These are phyloP conservation scores for Mobula birostris DNA, from an alignment of 2,113 vertebrate species.

Conservation along the genomic window DNA sequence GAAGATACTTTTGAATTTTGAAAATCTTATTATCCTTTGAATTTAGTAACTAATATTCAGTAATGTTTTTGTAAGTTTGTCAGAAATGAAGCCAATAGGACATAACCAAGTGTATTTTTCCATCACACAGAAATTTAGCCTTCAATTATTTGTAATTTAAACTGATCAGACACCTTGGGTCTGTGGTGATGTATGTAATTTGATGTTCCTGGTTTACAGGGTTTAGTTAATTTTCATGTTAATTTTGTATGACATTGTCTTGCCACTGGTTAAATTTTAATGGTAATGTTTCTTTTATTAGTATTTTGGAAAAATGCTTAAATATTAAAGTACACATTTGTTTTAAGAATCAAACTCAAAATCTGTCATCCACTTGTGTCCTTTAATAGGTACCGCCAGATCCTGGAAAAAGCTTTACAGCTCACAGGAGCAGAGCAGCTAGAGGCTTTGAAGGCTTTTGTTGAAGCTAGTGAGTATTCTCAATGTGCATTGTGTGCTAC, in stretches of 20 bases:
- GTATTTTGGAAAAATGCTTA: not conserved
- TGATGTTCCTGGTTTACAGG: not conserved
- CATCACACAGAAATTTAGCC: not conserved
- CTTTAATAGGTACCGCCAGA: slow-evolving; percentile 79
- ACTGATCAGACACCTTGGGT: too few relatives aligned
- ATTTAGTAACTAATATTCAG: not conserved
- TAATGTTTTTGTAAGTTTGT: not conserved
- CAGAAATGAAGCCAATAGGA: not conserved
- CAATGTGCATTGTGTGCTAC: not conserved
- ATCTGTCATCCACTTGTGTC: not conserved
- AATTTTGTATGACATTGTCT: not conserved
- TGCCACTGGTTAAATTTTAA: not conserved
- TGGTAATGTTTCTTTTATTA: not conserved
- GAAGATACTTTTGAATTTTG: not conserved
- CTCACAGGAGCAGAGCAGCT: slow-evolving; percentile 79
- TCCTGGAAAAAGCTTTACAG: slow-evolving; percentile 90
- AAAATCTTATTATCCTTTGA: not conserved
- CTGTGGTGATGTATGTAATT: not conserved
- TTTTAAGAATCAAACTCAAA: not conserved
- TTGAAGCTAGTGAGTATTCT: slow-evolving; percentile 88
- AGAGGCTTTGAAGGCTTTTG: slow-evolving; percentile 94
- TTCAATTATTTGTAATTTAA: not conserved
- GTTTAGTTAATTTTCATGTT: not conserved
- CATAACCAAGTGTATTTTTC: not conserved
- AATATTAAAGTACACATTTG: not conserved